These are phyloP conservation scores for Sarcophilus harrisii DNA, from an alignment of 2,797 vertebrate genomes.

Conservation along the genomic window DNA sequence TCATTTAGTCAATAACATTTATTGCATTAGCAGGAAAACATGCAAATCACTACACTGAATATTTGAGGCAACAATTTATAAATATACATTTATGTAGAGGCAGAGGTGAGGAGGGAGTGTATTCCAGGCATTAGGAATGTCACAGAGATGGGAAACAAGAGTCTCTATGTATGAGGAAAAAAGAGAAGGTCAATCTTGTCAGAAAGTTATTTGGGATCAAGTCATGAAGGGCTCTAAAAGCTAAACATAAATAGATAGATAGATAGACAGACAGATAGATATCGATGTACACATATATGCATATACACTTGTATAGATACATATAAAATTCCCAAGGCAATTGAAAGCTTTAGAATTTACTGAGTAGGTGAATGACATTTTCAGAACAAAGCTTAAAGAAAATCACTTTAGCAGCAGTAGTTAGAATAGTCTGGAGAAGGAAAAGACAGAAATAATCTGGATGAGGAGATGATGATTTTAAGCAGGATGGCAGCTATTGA, in stretches of 20 bases:
- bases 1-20: slow-evolving; percentile 9
- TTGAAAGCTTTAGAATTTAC: neutral
- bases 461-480: neutral
- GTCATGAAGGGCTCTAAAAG: neutral
- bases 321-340: neutral
- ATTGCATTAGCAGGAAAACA: slow-evolving; percentile 24
- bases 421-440: neutral
- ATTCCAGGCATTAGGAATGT: neutral
- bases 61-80: neutral
- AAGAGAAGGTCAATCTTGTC: neutral
- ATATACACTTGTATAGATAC: no score
- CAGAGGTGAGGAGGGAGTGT: neutral
- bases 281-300: no score
- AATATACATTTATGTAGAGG: neutral
- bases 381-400: neutral
- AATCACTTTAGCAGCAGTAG: neutral
- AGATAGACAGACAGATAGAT: no score
- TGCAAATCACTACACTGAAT: slow-evolving; percentile 33
- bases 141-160: neutral
- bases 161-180: neutral
- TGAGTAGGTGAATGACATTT: neutral
- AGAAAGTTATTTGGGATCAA: neutral
- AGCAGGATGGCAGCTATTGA: neutral
- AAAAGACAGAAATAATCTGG: neutral
- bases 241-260: no score